These are phyloP conservation scores for Aerospiza tachiro DNA, from an alignment of 2,797 vertebrate species.

Conservation along the genomic window DNA sequence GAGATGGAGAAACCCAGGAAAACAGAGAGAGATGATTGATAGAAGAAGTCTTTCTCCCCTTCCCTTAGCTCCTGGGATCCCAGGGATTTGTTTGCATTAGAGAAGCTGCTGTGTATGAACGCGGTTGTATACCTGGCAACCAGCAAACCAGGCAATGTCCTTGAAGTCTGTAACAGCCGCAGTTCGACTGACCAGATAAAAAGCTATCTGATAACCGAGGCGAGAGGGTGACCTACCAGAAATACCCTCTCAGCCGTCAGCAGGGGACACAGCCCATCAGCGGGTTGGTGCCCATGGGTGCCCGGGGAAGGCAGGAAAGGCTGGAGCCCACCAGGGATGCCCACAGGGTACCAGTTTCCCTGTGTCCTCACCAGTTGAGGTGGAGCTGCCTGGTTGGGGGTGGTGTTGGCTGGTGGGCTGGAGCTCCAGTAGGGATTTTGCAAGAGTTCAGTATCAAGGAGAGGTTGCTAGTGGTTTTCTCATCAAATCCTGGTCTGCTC, in stretches of 20 bases:
- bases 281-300: rapidly evolving
- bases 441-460: not conserved
- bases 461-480: not conserved
- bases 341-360: not conserved
- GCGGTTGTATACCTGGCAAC: rapidly evolving
- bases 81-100: not conserved
- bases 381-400: not conserved
- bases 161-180: not conserved
- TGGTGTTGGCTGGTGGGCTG: not conserved
- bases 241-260: not conserved
- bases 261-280: rapidly evolving
- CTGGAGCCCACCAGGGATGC: not conserved
- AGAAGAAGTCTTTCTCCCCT: not conserved
- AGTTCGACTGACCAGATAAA: not conserved
- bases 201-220: not conserved
- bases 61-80: not conserved
- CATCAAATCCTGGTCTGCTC: not conserved
- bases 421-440: not conserved
- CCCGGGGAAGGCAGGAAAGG: not conserved
- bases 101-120: not conserved
- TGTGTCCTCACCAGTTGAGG: not conserved
- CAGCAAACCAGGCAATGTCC: not conserved
- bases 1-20: not conserved
- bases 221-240: not conserved
- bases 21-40: not conserved